Evolutionary conservation across 1,140 invertebrate species (phyloP).

Genomic region (Parapsyche elsis): DNA sequence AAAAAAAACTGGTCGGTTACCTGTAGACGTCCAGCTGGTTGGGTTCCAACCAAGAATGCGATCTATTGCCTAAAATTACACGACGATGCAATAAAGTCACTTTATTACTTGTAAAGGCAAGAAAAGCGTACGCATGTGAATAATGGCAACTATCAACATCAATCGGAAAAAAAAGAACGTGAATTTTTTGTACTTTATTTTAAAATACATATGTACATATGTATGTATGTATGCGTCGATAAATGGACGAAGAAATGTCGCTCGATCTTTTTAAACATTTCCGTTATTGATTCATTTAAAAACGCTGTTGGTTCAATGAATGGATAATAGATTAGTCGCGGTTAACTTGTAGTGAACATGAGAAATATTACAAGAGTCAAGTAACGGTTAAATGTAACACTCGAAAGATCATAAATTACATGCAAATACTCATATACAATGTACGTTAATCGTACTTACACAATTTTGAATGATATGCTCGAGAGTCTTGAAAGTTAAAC

Average conservation of each 20-base stretch:
- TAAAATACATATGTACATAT: too few relatives aligned
- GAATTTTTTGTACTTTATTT: too few relatives aligned
- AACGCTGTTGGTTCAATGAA: background rate
- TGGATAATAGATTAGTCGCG: constrained; percentile 9
- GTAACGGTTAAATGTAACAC: constrained; percentile 2
- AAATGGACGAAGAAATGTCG: too few relatives aligned
- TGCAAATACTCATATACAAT: too few relatives aligned
- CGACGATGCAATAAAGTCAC: background rate
- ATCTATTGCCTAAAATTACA: constrained; percentile 1
- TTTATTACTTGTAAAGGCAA: background rate
- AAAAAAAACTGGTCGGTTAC: background rate
- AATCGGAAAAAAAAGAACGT: too few relatives aligned
- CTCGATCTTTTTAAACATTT: too few relatives aligned
- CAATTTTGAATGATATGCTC: too few relatives aligned
- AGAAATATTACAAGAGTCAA: constrained; percentile 13
- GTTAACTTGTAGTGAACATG: background rate
- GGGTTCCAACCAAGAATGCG: background rate
- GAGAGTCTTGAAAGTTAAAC: too few relatives aligned
- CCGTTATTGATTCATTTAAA: background rate
- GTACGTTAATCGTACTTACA: too few relatives aligned
- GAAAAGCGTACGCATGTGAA: background rate
- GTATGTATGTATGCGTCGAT: too few relatives aligned
- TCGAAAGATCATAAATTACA: too few relatives aligned
- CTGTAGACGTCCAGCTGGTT: background rate
- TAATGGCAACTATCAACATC: too few relatives aligned